Percentiles rank a stretch among this genome's conserved stretches.
These are phyloP conservation scores for Labeo rohita DNA, from an alignment of 2,113 vertebrate genomes.

Conservation along the genomic window DNA sequence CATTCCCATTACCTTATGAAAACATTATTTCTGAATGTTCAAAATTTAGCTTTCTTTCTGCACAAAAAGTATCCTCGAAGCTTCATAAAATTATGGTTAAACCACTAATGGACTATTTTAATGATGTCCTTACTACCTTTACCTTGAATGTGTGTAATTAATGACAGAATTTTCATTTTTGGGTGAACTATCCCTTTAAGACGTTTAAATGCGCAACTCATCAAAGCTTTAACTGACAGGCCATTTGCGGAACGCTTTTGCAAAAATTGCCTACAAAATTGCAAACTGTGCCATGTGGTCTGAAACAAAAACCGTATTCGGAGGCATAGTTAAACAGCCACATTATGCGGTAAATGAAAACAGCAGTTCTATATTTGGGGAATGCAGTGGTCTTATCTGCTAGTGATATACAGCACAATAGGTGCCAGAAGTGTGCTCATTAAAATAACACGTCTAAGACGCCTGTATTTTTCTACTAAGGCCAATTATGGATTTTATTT, in stretches of 20 bases:
- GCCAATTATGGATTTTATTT: slow-evolving; percentile 8
- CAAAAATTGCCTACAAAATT: background rate
- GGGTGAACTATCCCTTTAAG: background rate
- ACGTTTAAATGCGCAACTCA: background rate
- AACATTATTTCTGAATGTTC: too few relatives aligned
- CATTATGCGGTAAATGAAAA: background rate
- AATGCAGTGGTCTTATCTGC: slow-evolving; percentile 6
- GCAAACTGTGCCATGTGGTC: background rate
- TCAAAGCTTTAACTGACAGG: background rate
- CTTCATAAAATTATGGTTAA: too few relatives aligned
- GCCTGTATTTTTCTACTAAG: slow-evolving; percentile 9
- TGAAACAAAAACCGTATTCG: background rate
- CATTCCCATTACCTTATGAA: too few relatives aligned
- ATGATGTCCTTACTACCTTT: too few relatives aligned
- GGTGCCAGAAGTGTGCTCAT: slow-evolving; percentile 22
- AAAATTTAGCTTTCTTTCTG: too few relatives aligned
- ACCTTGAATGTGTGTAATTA: too few relatives aligned
- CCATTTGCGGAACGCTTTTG: background rate
- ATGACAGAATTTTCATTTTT: too few relatives aligned
- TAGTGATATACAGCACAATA: background rate
- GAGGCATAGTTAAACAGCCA: background rate
- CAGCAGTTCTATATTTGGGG: background rate
- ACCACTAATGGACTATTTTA: too few relatives aligned
- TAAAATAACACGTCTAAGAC: slow-evolving; percentile 30
- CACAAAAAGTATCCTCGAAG: too few relatives aligned